phyloP scores from a whole-genome alignment of 2,888 invertebrate species.

The Watsonalla binaria region DNA sequence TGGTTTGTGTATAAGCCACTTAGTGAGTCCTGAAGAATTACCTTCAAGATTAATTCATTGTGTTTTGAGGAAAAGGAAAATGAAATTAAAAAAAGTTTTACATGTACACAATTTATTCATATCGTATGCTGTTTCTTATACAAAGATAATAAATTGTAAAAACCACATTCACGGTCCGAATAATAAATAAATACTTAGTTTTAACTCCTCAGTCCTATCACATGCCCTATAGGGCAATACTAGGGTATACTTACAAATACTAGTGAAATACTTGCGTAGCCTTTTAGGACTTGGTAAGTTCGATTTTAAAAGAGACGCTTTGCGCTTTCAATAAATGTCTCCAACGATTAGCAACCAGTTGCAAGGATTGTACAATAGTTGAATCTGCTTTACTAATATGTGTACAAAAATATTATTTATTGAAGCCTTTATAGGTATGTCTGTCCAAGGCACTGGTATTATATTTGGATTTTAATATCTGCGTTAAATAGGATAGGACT shows the following conservation, averaged over 20 bases:
- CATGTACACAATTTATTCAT: constrained; percentile 78
- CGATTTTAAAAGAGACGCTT: constrained; percentile 15
- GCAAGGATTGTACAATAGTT: constrained; percentile 25
- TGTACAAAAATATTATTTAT: constrained; percentile 73
- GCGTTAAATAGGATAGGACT: constrained; percentile 35
- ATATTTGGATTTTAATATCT: constrained; percentile 54
- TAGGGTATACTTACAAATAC: constrained; percentile 52
- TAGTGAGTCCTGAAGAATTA: no score
- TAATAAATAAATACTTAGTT: constrained; percentile 77
- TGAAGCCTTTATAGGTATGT: constrained; percentile 66
- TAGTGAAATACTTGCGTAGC: constrained; percentile 57
- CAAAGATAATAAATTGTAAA: constrained; percentile 79
- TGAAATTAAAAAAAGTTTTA: constrained; percentile 61
- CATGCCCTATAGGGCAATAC: constrained; percentile 58
- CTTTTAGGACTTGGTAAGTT: constrained; percentile 49
- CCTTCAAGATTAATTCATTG: no score
- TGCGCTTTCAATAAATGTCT: constrained; percentile 6
- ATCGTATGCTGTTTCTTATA: constrained; percentile 75
- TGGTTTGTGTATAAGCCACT: no score
- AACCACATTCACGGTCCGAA: constrained; percentile 68
- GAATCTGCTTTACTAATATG: constrained; percentile 59
- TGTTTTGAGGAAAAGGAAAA: constrained; percentile 26
- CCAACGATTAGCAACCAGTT: constrained; percentile 17
- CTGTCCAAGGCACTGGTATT: constrained; percentile 76
- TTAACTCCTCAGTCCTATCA: constrained; percentile 62